These are phyloP conservation scores for Pangasius sanitwongsei DNA, from an alignment of 2,797 vertebrate genomes.

Conservation along the genomic window DNA sequence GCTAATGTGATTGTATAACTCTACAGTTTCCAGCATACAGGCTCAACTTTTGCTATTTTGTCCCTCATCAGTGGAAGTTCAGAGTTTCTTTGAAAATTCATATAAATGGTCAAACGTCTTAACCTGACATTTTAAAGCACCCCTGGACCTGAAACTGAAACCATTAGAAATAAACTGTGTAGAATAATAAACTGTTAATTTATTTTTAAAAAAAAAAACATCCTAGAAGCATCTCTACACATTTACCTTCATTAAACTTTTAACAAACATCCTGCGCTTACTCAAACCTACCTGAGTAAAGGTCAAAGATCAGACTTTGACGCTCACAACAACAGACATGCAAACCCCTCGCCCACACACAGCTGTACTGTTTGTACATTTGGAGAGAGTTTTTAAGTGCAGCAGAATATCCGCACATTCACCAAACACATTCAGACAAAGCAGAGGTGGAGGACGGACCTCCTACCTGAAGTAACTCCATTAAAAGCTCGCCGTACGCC, in stretches of 20 bases:
- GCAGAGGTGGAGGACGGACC: conserved; percentile 41
- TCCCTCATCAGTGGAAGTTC: background rate
- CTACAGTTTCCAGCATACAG: background rate
- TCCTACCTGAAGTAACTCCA: conserved; percentile 54
- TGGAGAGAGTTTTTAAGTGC: conserved; percentile 19
- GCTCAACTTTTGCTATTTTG: background rate
- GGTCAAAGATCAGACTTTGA: background rate
- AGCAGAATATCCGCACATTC: conserved; percentile 20
- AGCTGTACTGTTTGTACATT: conserved; percentile 40
- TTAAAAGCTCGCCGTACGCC: conserved; percentile 47
- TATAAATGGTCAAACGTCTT: background rate
- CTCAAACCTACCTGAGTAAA: conserved; percentile 4
- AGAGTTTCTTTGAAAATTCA: background rate
- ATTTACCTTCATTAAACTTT: background rate
- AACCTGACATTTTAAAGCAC: background rate
- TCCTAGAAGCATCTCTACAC: background rate
- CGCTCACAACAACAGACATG: background rate
- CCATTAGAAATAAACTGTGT: background rate
- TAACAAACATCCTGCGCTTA: background rate
- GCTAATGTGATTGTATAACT: background rate
- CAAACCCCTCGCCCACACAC: conserved; percentile 29
- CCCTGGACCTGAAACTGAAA: background rate
- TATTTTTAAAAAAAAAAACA: background rate
- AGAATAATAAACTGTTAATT: background rate
- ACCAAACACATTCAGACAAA: conserved; percentile 33